These are phyloP conservation scores for Ceyx cyanopectus DNA, from an alignment of 2,113 vertebrate species.

Conservation along the genomic window DNA sequence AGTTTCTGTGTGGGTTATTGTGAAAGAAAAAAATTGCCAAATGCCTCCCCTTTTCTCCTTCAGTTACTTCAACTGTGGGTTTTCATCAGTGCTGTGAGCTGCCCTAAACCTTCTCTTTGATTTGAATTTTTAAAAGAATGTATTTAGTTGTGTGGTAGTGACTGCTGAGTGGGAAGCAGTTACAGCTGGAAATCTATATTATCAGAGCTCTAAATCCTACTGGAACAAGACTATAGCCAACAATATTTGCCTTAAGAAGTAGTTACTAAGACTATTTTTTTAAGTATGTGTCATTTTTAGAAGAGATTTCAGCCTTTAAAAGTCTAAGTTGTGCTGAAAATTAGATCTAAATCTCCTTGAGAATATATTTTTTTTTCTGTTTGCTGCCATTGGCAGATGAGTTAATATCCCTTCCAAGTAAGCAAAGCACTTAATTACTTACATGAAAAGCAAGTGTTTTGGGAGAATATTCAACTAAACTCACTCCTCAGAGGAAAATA, in stretches of 20 bases:
- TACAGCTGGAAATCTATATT: background rate
- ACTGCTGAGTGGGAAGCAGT: background rate
- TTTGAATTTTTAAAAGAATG: conserved; percentile 26
- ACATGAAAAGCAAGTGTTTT: conserved; percentile 86
- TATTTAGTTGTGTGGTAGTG: background rate
- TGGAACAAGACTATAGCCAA: background rate
- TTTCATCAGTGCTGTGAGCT: conserved; percentile 17
- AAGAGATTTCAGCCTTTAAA: background rate
- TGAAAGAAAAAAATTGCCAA: conserved; percentile 23
- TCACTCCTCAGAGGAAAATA: conserved; percentile 76
- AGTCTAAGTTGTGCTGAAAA: background rate
- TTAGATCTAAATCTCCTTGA: conserved; percentile 25
- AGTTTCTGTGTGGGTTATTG: background rate
- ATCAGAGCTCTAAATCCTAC: background rate
- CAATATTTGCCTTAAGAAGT: background rate
- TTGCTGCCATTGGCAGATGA: conserved; percentile 54
- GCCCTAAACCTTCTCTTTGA: background rate
- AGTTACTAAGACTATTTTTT: background rate
- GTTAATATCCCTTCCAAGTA: conserved; percentile 77
- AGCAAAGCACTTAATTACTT: conserved; percentile 89
- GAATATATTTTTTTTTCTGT: background rate
- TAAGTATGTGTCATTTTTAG: background rate
- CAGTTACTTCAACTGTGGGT: background rate
- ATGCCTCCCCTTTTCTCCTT: background rate
- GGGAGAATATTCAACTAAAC: conserved; percentile 84